A percentile compares a stretch with the other conserved stretches of the same genome.
phyloP scores from a whole-genome alignment of 2,888 invertebrate genomes.

The Tubiluchus corallicola region DNA sequence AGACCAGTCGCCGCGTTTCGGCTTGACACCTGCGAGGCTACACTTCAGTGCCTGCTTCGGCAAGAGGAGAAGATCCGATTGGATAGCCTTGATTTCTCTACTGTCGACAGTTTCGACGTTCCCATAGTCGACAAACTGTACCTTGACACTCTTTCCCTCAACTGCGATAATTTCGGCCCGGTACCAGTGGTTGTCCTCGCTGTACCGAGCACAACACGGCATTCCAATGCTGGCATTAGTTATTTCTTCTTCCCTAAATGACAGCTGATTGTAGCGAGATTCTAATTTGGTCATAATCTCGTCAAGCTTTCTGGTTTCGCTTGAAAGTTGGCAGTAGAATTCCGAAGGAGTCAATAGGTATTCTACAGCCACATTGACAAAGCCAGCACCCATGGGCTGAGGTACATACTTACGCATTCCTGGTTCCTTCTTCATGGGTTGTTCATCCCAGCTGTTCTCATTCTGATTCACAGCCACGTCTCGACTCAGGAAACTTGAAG shows the following conservation, averaged over 20 bases:
- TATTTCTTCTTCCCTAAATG: conserved; percentile 1
- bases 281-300: neutral
- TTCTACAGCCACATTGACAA: no score
- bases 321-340: conserved; percentile 17
- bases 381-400: no score
- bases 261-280: neutral
- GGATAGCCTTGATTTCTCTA: conserved; percentile 18
- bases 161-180: conserved; percentile 17
- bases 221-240: no score
- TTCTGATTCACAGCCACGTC: no score
- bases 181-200: conserved; percentile 20
- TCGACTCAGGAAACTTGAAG: no score
- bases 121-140: conserved; percentile 26
- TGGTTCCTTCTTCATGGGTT: no score
- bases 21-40: conserved; percentile 14
- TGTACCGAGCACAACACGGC: no score
- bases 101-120: conserved; percentile 18
- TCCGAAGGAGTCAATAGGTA: no score
- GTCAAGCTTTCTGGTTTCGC: conserved; percentile 10
- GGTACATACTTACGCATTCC: no score
- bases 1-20: conserved; percentile 11
- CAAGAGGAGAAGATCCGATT: conserved; percentile 16
- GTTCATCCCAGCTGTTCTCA: no score
- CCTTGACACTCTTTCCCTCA: conserved; percentile 14
- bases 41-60: conserved; percentile 21